Percentiles rank a stretch among this genome's conserved stretches.
These are phyloP conservation scores for Neostethus bicornis DNA, from an alignment of 2,797 vertebrate species.

Conservation along the genomic window DNA sequence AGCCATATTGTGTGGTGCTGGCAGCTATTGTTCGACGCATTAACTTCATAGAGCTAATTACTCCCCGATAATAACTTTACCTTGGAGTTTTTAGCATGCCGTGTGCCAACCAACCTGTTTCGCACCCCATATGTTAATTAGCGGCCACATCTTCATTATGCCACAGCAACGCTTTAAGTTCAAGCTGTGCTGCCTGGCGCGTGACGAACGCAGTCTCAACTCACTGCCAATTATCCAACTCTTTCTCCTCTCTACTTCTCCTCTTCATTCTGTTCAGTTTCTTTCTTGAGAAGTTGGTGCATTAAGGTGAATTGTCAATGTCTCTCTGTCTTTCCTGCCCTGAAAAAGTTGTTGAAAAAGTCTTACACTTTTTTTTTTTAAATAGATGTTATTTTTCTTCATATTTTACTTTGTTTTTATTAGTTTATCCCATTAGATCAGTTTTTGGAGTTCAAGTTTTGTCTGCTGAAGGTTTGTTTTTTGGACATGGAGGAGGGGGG, in stretches of 20 bases:
- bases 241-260: slow-evolving; percentile 59
- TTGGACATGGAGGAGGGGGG: slow-evolving; percentile 28
- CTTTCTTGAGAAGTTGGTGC: slow-evolving; percentile 49
- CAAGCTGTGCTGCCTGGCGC: slow-evolving; percentile 99
- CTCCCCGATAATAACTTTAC: slow-evolving; percentile 99
- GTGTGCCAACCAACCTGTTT: slow-evolving; percentile 99
- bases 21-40: slow-evolving; percentile 99
- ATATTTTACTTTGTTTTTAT: slow-evolving; percentile 45
- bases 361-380: slow-evolving; percentile 31
- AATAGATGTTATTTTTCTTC: slow-evolving; percentile 7
- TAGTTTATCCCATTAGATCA: slow-evolving; percentile 61
- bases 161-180: slow-evolving; percentile 99
- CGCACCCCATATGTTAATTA: slow-evolving; percentile 99
- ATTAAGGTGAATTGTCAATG: slow-evolving; percentile 42
- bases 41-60: slow-evolving; percentile 99
- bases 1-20: slow-evolving; percentile 99
- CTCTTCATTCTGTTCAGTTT: slow-evolving; percentile 62
- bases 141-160: slow-evolving; percentile 99
- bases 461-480: slow-evolving; percentile 57
- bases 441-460: slow-evolving; percentile 36
- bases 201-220: slow-evolving; percentile 85
- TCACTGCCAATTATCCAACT: slow-evolving; percentile 93
- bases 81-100: slow-evolving; percentile 95
- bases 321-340: slow-evolving; percentile 49
- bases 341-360: slow-evolving; percentile 82